A percentile compares a stretch with the other conserved stretches of the same genome.
Conservation (phyloP, 2,797 vertebrate species). For the Antrozous pallidus region DNA sequence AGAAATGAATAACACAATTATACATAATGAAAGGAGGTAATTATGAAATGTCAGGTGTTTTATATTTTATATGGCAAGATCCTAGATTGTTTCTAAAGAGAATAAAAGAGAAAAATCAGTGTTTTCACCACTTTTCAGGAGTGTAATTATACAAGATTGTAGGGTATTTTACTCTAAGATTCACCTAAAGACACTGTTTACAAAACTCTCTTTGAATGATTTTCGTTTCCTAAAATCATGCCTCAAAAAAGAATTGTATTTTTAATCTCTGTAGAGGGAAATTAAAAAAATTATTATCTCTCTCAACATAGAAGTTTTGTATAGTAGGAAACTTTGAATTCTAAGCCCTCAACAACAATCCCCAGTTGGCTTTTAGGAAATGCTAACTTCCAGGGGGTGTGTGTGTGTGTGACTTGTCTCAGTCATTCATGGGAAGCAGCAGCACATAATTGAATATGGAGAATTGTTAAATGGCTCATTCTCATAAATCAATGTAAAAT, state of each 20-base stretch:
- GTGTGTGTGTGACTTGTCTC: not conserved
- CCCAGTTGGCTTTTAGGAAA: not conserved
- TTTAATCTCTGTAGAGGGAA: conserved; percentile 18
- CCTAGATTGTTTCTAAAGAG: conserved; percentile 65
- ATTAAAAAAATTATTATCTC: not conserved
- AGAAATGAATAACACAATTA: conserved; percentile 72
- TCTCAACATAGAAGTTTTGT: not conserved
- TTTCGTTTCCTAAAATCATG: conserved; percentile 83
- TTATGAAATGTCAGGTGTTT: conserved; percentile 74
- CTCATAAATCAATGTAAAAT: not conserved
- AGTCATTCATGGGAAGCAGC: not conserved
- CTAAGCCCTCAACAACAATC: not conserved
- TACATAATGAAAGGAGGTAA: conserved; percentile 64
- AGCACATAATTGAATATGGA: not conserved
- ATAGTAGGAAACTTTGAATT: not conserved
- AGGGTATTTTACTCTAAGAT: conserved; percentile 58
- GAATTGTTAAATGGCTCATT: not conserved
- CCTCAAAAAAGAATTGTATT: conserved; percentile 76
- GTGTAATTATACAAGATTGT: conserved; percentile 62
- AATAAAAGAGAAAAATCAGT: conserved; percentile 64
- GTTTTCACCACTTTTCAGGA: conserved; percentile 74
- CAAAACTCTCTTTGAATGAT: conserved; percentile 57
- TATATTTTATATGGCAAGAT: conserved; percentile 64
- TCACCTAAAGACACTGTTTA: conserved; percentile 63
- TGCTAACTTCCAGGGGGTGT: not conserved